A percentile compares a stretch with the other conserved stretches of the same genome.
Evolutionary conservation across 2,797 vertebrate genomes (phyloP).

Genomic region (Percopsis omiscomaycus): DNA sequence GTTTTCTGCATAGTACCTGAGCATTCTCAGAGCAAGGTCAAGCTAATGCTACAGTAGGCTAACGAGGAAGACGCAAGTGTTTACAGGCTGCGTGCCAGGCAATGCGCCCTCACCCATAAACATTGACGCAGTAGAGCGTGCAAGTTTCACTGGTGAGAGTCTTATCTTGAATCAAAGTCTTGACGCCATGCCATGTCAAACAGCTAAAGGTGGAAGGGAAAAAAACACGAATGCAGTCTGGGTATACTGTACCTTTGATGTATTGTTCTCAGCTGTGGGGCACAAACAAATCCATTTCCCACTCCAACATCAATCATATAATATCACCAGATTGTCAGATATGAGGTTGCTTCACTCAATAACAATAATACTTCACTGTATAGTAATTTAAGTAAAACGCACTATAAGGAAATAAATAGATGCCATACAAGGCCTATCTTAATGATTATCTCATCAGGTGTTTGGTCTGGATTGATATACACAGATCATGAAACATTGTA

Average conservation of each 20-base stretch:
- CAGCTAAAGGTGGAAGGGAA: conserved; percentile 28
- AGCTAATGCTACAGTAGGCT: neutral
- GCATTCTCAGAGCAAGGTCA: conserved; percentile 12
- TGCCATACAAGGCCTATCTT: neutral
- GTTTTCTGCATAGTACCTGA: conserved; percentile 27
- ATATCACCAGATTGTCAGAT: neutral
- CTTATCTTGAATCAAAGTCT: conserved; percentile 4
- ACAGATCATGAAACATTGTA: neutral
- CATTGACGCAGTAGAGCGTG: conserved; percentile 17
- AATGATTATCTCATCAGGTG: conserved; percentile 2
- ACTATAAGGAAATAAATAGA: neutral
- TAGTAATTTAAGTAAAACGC: no score
- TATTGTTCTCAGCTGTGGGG: conserved; percentile 22
- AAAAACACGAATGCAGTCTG: conserved; percentile 5
- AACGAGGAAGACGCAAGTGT: neutral
- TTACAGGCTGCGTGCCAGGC: conserved; percentile 43
- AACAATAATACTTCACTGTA: no score
- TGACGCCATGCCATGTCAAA: conserved; percentile 21
- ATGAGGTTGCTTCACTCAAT: neutral
- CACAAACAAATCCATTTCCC: neutral
- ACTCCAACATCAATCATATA: conserved; percentile 1
- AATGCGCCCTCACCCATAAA: conserved; percentile 25
- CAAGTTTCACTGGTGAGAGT: conserved; percentile 10
- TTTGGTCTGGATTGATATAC: conserved; percentile 16
- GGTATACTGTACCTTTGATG: conserved; percentile 36